Evolutionary conservation across 2,888 invertebrate species (phyloP).

Genomic region (Synergus japonicus): DNA sequence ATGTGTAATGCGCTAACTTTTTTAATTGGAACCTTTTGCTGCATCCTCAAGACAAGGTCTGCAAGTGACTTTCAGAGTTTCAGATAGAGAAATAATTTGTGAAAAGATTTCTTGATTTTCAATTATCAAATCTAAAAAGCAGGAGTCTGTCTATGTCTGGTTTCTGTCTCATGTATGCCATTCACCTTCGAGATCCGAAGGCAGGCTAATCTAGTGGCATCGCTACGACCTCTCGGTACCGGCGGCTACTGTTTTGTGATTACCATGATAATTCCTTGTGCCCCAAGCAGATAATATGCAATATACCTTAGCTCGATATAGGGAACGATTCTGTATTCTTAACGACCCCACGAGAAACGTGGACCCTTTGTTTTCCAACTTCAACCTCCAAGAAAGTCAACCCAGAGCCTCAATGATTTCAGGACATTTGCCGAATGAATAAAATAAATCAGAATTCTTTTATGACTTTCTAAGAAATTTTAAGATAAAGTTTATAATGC

Average conservation of each 20-base stretch:
- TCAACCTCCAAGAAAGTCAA: constrained; percentile 22
- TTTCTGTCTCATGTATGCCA: constrained; percentile 30
- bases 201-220: constrained; percentile 29
- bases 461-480: no score
- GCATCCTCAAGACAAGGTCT: no score
- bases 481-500: no score
- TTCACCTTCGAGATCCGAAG: constrained; percentile 13
- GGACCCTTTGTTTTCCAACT: constrained; percentile 40
- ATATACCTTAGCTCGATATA: constrained; percentile 18
- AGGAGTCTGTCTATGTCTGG: neutral
- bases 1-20: neutral
- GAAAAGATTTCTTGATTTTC: neutral
- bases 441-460: constrained; percentile 38
- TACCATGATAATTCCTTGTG: constrained; percentile 30
- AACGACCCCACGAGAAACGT: constrained; percentile 28
- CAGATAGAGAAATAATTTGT: no score
- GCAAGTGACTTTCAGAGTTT: no score
- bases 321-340: constrained; percentile 37
- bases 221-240: constrained; percentile 28
- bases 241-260: constrained; percentile 34
- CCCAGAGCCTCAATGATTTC: neutral
- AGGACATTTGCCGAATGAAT: constrained; percentile 41
- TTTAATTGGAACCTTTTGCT: neutral
- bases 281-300: constrained; percentile 32
- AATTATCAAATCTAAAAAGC: neutral